Evolutionary conservation across 64 coral and sea anemone species (phyloP).

Genomic region (Montipora foliosa): DNA sequence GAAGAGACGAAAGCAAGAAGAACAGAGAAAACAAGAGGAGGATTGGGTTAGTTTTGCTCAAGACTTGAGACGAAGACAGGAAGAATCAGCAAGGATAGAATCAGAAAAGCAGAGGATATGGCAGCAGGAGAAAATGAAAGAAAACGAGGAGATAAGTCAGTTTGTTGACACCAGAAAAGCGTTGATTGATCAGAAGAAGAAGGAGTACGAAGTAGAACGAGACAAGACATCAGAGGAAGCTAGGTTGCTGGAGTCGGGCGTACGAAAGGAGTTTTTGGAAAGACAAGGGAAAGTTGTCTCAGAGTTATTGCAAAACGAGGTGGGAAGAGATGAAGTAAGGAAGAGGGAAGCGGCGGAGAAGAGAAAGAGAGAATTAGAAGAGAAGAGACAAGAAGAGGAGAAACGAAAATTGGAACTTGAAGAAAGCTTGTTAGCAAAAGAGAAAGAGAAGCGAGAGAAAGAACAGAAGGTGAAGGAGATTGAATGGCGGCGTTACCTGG

Average conservation of each 20-base stretch:
- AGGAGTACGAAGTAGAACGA: constrained; percentile 12
- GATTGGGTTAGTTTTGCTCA: constrained; percentile 12
- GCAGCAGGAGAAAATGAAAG: constrained; percentile 33
- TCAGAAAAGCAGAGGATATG: constrained; percentile 1
- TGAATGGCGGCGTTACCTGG: constrained; percentile 26
- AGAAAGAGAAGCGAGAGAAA: constrained; percentile 32
- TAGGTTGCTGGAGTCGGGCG: constrained; percentile 17
- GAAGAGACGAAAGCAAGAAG: constrained; percentile 25
- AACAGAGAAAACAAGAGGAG: constrained; percentile 10
- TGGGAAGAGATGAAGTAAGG: neutral
- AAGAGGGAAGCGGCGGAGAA: constrained; percentile 15
- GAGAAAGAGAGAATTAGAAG: constrained; percentile 12
- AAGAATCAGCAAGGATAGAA: constrained; percentile 2
- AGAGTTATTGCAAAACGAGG: constrained; percentile 20
- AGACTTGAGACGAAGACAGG: constrained; percentile 31
- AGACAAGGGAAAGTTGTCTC: constrained; percentile 21
- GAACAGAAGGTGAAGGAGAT: constrained; percentile 20
- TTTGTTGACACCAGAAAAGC: constrained; percentile 35
- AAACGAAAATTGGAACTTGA: constrained; percentile 27
- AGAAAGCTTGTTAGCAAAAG: constrained; percentile 10
- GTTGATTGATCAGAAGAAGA: constrained; percentile 1
- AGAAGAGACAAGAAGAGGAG: constrained; percentile 36
- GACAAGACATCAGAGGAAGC: constrained; percentile 22
- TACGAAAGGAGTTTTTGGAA: constrained; percentile 34
- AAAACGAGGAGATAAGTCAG: constrained; percentile 33